A percentile compares a stretch with the other conserved stretches of the same genome.
These are phyloP conservation scores for Dolichopus griseipennis DNA, from an alignment of 2,888 invertebrate species.

Conservation along the genomic window DNA sequence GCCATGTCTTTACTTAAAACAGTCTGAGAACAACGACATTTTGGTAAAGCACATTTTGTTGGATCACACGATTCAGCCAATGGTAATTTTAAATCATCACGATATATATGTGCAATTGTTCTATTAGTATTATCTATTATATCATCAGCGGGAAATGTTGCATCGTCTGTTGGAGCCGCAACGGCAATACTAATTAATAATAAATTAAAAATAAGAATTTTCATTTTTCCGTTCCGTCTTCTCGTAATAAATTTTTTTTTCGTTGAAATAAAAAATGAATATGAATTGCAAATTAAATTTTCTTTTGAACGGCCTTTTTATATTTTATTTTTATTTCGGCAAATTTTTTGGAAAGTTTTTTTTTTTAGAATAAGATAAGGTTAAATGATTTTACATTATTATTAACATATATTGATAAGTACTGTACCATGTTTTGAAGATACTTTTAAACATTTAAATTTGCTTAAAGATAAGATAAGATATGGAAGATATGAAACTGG, in stretches of 20 bases:
- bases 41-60: conserved; percentile 30
- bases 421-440: background rate
- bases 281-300: background rate
- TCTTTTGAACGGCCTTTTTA: background rate
- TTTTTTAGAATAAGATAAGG: too few species aligned
- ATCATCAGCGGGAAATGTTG: background rate
- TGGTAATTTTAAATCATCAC: background rate
- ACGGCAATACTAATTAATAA: background rate
- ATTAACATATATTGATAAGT: background rate
- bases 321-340: background rate
- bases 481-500: too few species aligned
- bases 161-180: background rate
- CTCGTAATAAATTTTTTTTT: background rate
- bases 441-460: too few species aligned
- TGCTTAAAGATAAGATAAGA: too few species aligned
- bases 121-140: background rate
- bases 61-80: conserved; percentile 28
- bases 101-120: background rate
- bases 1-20: conserved; percentile 27
- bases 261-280: background rate
- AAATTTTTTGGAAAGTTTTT: too few species aligned
- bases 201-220: background rate
- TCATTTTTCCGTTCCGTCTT: background rate
- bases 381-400: background rate
- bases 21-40: conserved; percentile 36